These are phyloP conservation scores for Panthera tigris DNA, from an alignment of 2,113 vertebrate genomes.

Conservation along the genomic window DNA sequence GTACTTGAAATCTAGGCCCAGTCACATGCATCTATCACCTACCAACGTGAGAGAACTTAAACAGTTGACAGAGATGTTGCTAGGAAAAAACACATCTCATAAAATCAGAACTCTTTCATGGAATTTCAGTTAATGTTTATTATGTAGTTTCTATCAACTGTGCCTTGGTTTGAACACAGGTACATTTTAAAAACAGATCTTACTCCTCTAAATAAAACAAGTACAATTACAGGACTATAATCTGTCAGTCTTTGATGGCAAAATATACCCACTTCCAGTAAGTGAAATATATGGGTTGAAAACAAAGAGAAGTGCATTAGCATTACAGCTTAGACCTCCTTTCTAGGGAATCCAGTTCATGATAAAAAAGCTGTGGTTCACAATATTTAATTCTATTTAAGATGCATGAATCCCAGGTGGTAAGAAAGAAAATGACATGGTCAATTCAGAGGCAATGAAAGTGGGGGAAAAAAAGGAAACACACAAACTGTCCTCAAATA, in stretches of 20 bases:
- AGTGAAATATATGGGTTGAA: background rate
- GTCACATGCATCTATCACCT: background rate
- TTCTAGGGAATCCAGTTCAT: background rate
- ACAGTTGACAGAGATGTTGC: background rate
- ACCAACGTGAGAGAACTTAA: background rate
- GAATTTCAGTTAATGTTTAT: background rate
- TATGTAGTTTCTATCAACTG: background rate
- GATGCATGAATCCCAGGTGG: background rate
- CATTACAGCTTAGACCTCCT: background rate
- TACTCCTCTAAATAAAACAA: slow-evolving; percentile 22
- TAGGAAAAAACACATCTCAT: background rate
- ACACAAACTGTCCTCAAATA: background rate
- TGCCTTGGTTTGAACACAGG: background rate
- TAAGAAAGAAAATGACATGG: background rate
- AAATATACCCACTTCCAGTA: background rate
- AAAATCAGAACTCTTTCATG: background rate
- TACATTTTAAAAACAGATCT: background rate
- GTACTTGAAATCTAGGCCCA: background rate
- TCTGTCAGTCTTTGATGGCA: background rate
- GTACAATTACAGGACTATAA: background rate
- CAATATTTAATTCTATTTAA: background rate
- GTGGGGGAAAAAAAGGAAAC: background rate
- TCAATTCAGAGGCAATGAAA: background rate
- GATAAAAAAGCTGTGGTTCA: background rate
- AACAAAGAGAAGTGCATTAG: background rate